Base-by-base conservation (phyloP, 2,888 invertebrate species). In the Orthosia gothica region DNA sequence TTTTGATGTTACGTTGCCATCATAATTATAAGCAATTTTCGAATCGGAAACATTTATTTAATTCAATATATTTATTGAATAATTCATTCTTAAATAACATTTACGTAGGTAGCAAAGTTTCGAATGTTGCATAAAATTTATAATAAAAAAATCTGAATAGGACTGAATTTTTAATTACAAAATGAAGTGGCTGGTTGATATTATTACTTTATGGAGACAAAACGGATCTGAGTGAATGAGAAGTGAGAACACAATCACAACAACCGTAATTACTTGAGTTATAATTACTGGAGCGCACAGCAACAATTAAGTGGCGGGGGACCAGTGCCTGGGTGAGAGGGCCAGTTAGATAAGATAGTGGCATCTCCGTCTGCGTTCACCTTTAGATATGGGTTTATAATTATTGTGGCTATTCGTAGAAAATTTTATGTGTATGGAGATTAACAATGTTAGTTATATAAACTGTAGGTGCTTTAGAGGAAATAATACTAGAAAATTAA, bases 321-420 rank as follows among this genome's bases (percentile, higher is more conserved):
- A 15, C 61, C 26, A 70, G 26, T 50, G 20, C 5, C 67, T 49
- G 72, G 72, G 63, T 59, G 45, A 61, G 58, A 49, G 72, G 76
- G 72, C 50, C 20, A 26, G n/a, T 49, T 61, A 26, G 79, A 76
- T 76, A 76, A 76, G 79, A 79, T 79, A 79, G 15, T 52, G 16
- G 16, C 26, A 45, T 15, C 13, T 40, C 15, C 47, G 50, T 20
- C 63, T 20, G 55, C n/a, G 18, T 20, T 63, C 23, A 70, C 23
- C 62, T 58, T 69, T 20, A 50, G 16, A 40, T 58, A 52, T 40
- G 49, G 3, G 49, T 59, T 64, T 20, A 26, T 20, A n/a, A n/a
- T n/a, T n/a, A 20, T 49, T 54, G 20, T 62, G 5, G n/a, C 3
- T 55, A 32, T 32, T 5, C 45, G 45, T 2, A n/a, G n/a, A 40